These are phyloP conservation scores for Eristalis intricaria DNA, from an alignment of 2,888 invertebrate species.

Conservation along the genomic window DNA sequence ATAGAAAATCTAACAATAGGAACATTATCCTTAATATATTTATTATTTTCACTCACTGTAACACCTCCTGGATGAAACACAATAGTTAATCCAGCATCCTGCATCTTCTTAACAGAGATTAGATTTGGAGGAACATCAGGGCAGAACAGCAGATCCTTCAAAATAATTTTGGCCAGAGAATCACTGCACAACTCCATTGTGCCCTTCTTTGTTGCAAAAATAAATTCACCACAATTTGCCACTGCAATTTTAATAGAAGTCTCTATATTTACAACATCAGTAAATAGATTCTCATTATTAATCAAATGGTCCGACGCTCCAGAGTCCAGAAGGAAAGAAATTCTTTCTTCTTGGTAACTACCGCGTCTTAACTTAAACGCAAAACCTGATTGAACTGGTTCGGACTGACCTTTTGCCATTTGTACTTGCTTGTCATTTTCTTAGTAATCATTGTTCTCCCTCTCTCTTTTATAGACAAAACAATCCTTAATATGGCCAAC, in stretches of 20 bases:
- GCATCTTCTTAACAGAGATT: not conserved
- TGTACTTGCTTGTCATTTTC: conserved; percentile 12
- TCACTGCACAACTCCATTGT: conserved; percentile 74
- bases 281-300: conserved; percentile 31
- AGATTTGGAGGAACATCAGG: not conserved
- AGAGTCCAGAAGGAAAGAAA: conserved; percentile 31
- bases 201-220: conserved; percentile 33
- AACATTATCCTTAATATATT: not conserved
- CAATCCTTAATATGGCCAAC: too few relatives aligned
- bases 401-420: not conserved
- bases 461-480: conserved; percentile 33
- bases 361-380: not conserved
- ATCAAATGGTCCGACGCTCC: conserved; percentile 53
- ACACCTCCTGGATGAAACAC: not conserved
- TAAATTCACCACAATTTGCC: conserved; percentile 68
- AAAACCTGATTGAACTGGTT: conserved; percentile 3
- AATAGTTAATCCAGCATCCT: not conserved
- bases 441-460: conserved; percentile 1
- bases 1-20: too few relatives aligned
- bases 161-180: not conserved
- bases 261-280: conserved; percentile 36
- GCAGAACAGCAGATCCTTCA: not conserved
- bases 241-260: conserved; percentile 74
- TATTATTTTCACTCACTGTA: not conserved
- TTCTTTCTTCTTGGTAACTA: not conserved